These are phyloP conservation scores for Papilio protenor DNA, from an alignment of 2,888 invertebrate species.

Conservation along the genomic window DNA sequence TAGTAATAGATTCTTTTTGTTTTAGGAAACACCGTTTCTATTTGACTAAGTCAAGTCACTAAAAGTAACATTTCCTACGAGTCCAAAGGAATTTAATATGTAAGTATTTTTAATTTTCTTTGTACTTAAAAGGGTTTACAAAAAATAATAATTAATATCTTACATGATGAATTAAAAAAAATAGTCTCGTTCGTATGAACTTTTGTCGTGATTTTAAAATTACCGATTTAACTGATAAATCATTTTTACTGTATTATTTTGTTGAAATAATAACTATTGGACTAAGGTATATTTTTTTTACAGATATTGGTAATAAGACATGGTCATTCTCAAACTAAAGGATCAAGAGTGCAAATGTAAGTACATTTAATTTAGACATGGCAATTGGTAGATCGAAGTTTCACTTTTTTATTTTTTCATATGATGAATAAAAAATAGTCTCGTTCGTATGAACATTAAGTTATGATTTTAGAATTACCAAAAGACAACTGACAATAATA, in stretches of 20 bases:
- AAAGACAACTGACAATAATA: constrained; percentile 54
- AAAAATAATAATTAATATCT: neutral
- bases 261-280: neutral
- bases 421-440: constrained; percentile 62
- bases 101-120: neutral
- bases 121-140: neutral
- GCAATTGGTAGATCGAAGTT: neutral
- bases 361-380: neutral
- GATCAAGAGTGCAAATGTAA: constrained; percentile 9
- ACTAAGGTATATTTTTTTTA: neutral
- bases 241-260: constrained; percentile 45
- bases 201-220: constrained; percentile 63
- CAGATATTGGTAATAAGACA: neutral
- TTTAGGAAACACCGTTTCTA: neutral
- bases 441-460: constrained; percentile 68
- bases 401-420: neutral
- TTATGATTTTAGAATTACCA: constrained; percentile 69
- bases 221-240: constrained; percentile 56
- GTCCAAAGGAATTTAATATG: neutral
- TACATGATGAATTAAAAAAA: constrained; percentile 62
- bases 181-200: constrained; percentile 78
- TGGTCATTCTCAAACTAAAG: neutral
- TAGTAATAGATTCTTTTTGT: neutral
- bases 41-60: neutral
- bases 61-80: neutral